Percentiles rank a stretch among this genome's conserved stretches.
phyloP scores from a whole-genome alignment of 2,888 invertebrate genomes.

The Drosophila infuscata region DNA sequence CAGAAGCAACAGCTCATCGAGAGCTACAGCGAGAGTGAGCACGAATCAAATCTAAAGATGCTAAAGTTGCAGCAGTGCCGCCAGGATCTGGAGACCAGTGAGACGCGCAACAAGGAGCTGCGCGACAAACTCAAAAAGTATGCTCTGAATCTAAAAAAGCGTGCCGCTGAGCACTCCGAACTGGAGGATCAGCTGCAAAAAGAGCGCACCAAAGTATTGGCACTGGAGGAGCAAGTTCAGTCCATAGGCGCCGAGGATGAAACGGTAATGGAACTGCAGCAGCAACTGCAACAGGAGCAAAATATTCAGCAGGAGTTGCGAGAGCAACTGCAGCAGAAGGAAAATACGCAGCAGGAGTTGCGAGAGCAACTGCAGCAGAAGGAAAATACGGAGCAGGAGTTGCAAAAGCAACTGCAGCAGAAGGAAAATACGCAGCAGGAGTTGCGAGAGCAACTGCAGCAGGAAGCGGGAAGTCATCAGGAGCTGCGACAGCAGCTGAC shows the following conservation, averaged over 20 bases:
- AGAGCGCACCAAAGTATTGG: conserved; percentile 11
- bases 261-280: not conserved
- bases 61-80: conserved; percentile 85
- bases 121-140: conserved; percentile 92
- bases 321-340: not conserved
- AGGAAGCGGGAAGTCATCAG: too few relatives aligned
- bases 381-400: not conserved
- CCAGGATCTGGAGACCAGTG: conserved; percentile 78
- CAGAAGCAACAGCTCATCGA: conserved; percentile 85
- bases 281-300: not conserved
- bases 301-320: conserved; percentile 9
- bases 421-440: not conserved
- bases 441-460: not conserved
- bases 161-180: conserved; percentile 88
- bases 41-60: conserved; percentile 80
- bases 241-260: conserved; percentile 8
- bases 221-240: conserved; percentile 12
- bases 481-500: conserved; percentile 22
- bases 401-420: conserved; percentile 20
- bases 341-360: not conserved
- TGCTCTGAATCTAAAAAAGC: conserved; percentile 91
- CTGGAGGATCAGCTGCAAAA: conserved; percentile 86
- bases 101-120: conserved; percentile 89
- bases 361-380: not conserved
- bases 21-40: conserved; percentile 82